Percentiles rank a stretch among this genome's conserved stretches.
Conservation (phyloP, 2,888 invertebrate species). For the Philhelius pedissequus region DNA sequence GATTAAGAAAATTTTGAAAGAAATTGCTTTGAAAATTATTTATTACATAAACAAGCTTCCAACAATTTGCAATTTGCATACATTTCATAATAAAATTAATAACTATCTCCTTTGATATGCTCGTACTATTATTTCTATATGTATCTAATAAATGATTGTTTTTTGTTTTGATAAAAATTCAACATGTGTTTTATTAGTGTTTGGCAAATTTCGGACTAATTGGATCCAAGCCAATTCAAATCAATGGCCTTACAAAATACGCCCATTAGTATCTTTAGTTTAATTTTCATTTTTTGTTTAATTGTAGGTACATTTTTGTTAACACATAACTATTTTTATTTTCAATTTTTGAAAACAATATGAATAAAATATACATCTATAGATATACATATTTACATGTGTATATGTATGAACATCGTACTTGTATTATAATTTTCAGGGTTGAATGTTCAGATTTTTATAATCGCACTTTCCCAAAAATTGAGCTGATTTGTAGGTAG, state of each 20-base stretch:
- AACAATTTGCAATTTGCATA: background rate
- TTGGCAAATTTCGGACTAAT: conserved; percentile 5
- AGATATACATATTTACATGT: too few species aligned
- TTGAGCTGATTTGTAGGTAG: too few species aligned
- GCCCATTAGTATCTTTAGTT: background rate
- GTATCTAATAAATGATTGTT: background rate
- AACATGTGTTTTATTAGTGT: conserved; percentile 12
- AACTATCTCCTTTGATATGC: background rate
- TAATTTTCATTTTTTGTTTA: background rate
- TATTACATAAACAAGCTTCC: background rate
- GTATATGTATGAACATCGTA: too few species aligned
- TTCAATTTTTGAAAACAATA: background rate
- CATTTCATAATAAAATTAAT: background rate
- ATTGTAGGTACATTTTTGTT: background rate
- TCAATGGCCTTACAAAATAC: conserved; percentile 41
- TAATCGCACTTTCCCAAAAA: too few species aligned
- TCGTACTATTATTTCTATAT: background rate
- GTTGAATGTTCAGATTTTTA: too few species aligned
- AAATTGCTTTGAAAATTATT: background rate
- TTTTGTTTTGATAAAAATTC: conserved; percentile 18
- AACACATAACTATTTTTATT: background rate
- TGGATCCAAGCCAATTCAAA: conserved; percentile 37
- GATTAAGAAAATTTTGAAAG: too few species aligned
- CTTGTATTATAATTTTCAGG: too few species aligned
- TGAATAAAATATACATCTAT: too few species aligned